Conservation (phyloP, 2,888 invertebrate genomes). For the Eurytoma adleriae region DNA sequence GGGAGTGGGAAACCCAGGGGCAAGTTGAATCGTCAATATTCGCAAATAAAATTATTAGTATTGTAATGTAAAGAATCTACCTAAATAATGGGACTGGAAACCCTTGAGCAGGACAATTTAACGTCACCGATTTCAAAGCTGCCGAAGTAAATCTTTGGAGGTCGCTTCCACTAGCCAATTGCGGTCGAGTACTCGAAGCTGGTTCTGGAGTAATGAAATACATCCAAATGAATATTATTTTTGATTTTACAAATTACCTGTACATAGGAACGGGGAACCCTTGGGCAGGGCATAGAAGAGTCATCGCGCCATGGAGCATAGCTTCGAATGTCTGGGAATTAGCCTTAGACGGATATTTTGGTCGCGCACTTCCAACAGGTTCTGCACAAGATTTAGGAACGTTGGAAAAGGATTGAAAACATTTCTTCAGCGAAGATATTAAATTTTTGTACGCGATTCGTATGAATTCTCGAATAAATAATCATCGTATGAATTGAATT, state of each 20-base stretch:
- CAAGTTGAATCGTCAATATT: constrained; percentile 71
- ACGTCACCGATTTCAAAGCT: constrained; percentile 71
- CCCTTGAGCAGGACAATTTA: constrained; percentile 63
- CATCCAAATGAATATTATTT: constrained; percentile 27
- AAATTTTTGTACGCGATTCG: not conserved
- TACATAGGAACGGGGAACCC: constrained; percentile 78
- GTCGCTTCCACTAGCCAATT: constrained; percentile 76
- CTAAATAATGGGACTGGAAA: constrained; percentile 57
- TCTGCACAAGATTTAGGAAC: constrained; percentile 69
- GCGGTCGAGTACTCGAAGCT: constrained; percentile 79
- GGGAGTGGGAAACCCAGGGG: constrained; percentile 79
- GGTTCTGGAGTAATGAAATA: constrained; percentile 76
- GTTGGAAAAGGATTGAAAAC: constrained; percentile 15
- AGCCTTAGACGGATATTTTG: constrained; percentile 80
- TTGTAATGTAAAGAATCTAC: constrained; percentile 62
- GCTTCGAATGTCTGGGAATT: constrained; percentile 75
- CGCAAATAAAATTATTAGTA: constrained; percentile 2
- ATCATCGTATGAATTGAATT: not conserved
- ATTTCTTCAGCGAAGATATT: not conserved
- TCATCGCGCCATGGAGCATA: constrained; percentile 73
- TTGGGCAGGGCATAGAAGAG: constrained; percentile 78
- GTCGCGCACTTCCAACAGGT: constrained; percentile 80
- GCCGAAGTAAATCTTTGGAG: constrained; percentile 71
- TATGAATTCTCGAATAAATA: not conserved
- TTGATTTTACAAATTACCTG: constrained; percentile 72